phyloP scores from a whole-genome alignment of 2,113 vertebrate species.

The Corynorhinus townsendii region DNA sequence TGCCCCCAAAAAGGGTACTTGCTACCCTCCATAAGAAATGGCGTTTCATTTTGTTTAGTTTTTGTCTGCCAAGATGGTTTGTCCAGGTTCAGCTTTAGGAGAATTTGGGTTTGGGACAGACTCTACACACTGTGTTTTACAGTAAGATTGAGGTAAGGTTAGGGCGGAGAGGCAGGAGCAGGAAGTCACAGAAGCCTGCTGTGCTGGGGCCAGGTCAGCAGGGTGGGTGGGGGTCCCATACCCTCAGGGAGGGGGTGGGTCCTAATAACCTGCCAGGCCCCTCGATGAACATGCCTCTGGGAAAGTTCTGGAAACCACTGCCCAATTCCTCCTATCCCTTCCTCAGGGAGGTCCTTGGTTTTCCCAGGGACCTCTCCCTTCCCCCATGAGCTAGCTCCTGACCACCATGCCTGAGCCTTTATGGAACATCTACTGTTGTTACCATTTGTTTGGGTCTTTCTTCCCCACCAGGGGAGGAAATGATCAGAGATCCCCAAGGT shows the following conservation, averaged over 20 bases:
- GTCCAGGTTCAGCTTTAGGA: neutral
- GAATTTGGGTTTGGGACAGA: neutral
- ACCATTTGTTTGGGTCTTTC: neutral
- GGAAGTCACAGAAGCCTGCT: neutral
- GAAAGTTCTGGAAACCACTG: neutral
- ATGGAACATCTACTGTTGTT: neutral
- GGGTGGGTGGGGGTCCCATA: accelerated
- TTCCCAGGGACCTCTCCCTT: neutral
- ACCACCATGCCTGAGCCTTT: neutral
- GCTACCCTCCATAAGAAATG: neutral
- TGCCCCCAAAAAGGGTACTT: neutral
- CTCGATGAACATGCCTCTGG: neutral
- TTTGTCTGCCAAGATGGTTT: neutral
- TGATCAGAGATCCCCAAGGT: neutral
- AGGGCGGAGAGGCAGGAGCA: neutral
- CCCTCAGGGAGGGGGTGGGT: no score
- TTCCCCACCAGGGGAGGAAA: neutral
- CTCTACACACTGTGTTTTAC: no score
- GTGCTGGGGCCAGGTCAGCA: neutral
- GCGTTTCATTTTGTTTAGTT: neutral
- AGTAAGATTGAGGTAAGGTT: neutral
- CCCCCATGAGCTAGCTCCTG: neutral
- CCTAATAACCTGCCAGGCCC: neutral
- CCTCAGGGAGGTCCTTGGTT: neutral
- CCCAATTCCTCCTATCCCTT: neutral